Conservation (phyloP, 2,888 invertebrate genomes). For the Xestia c-nigrum region DNA sequence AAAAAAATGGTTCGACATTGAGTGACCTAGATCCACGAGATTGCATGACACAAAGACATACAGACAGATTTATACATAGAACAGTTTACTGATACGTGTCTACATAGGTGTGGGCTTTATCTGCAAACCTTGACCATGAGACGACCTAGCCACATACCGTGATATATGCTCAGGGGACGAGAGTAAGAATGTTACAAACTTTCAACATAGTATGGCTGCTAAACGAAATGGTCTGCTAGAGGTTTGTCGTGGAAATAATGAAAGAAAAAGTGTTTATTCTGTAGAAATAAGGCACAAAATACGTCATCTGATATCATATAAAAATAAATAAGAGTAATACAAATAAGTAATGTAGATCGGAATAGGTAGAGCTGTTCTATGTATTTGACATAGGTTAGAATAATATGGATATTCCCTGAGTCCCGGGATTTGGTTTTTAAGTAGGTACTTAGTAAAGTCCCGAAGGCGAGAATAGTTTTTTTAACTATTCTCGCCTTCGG, state of each 20-base stretch:
- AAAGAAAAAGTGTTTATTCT: neutral
- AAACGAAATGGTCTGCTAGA: neutral
- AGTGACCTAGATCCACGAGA: slow-evolving; percentile 16
- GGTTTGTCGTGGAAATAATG: neutral
- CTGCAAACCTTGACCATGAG: slow-evolving; percentile 42
- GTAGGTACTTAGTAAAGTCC: too few relatives aligned
- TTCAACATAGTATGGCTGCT: too few relatives aligned
- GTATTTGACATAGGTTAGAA: too few relatives aligned
- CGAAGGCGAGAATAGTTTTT: too few relatives aligned
- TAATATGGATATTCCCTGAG: too few relatives aligned
- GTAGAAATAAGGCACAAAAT: neutral
- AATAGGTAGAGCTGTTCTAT: too few relatives aligned
- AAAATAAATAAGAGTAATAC: too few relatives aligned
- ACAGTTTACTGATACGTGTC: slow-evolving; percentile 1
- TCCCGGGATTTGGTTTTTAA: too few relatives aligned
- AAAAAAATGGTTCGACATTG: slow-evolving; percentile 1
- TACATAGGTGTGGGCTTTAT: slow-evolving; percentile 47
- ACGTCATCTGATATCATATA: neutral
- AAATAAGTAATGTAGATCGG: too few relatives aligned
- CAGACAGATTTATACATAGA: slow-evolving; percentile 29
- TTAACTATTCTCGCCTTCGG: too few relatives aligned
- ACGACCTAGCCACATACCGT: neutral
- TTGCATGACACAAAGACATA: slow-evolving; percentile 48
- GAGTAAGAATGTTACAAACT: neutral
- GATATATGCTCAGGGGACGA: neutral